Evolutionary conservation across 1,140 invertebrate species (phyloP).

Genomic region (Ganaspis sp.): DNA sequence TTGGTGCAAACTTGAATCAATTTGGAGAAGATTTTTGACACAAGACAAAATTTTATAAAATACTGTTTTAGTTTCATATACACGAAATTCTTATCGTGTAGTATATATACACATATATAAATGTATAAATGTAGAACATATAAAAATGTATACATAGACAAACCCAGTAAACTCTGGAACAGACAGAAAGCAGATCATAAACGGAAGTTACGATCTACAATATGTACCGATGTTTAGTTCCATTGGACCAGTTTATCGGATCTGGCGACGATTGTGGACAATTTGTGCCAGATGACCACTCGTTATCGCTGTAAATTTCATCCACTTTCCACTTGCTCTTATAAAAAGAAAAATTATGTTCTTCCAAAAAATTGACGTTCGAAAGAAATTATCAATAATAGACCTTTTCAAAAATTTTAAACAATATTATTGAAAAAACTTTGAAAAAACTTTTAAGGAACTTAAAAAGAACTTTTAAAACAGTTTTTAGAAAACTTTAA

Average conservation of each 20-base stretch:
- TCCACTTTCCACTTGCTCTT: slow-evolving; percentile 28
- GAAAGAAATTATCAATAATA: too few relatives aligned
- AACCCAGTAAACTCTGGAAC: not conserved
- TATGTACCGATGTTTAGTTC: slow-evolving; percentile 39
- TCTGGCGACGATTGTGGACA: slow-evolving; percentile 41
- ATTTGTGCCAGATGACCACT: not conserved
- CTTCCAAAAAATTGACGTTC: not conserved
- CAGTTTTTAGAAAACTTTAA: too few relatives aligned
- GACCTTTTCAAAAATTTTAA: too few relatives aligned
- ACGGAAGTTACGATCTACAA: slow-evolving; percentile 1
- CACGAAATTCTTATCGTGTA: not conserved
- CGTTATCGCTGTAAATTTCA: slow-evolving; percentile 57
- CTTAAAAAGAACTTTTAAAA: too few relatives aligned
- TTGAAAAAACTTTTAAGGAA: too few relatives aligned
- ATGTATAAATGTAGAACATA: not conserved
- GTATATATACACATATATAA: not conserved
- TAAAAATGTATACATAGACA: not conserved
- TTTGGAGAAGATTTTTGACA: too few relatives aligned
- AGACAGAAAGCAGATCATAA: slow-evolving; percentile 20
- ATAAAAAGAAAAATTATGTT: not conserved
- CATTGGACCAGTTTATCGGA: slow-evolving; percentile 46
- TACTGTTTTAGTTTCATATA: not conserved
- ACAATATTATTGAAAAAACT: too few relatives aligned
- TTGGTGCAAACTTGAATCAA: too few relatives aligned
- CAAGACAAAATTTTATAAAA: too few relatives aligned